Evolutionary conservation across 2,888 invertebrate genomes (phyloP).

Genomic region (Agrenia bidenticulata): DNA sequence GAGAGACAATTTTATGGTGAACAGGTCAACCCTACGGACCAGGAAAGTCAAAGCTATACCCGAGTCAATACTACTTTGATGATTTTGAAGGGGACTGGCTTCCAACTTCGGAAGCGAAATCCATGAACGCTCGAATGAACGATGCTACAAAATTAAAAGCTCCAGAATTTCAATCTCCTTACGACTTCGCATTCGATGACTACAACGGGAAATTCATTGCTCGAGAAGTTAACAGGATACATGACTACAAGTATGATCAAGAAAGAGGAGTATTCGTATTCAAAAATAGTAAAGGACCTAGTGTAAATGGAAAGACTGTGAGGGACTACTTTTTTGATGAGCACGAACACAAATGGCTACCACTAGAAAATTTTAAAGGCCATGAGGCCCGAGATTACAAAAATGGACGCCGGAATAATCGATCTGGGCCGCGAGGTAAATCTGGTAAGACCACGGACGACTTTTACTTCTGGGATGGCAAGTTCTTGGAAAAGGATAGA

Average conservation of each 20-base stretch:
- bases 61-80: conserved; percentile 34
- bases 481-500: conserved; percentile 20
- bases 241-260: conserved; percentile 20
- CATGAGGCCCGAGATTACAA: conserved; percentile 16
- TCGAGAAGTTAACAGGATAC: conserved; percentile 18
- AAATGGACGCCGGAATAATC: conserved; percentile 21
- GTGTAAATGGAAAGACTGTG: conserved; percentile 13
- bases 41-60: conserved; percentile 19
- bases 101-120: conserved; percentile 12
- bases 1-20: too few relatives aligned
- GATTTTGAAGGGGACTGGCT: conserved; percentile 29
- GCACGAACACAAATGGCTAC: conserved; percentile 19
- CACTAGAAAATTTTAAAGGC: conserved; percentile 18
- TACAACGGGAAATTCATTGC: conserved; percentile 21
- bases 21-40: conserved; percentile 23
- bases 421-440: conserved; percentile 24
- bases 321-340: conserved; percentile 36
- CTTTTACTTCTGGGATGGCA: conserved; percentile 23
- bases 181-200: conserved; percentile 30
- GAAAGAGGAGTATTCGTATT: conserved; percentile 26
- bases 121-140: not conserved
- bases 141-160: conserved; percentile 16
- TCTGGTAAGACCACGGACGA: conserved; percentile 31
- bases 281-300: conserved; percentile 15
- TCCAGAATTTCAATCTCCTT: too few relatives aligned